Evolutionary conservation across 2,888 invertebrate genomes (phyloP).

Genomic region (Atethmia centrago): DNA sequence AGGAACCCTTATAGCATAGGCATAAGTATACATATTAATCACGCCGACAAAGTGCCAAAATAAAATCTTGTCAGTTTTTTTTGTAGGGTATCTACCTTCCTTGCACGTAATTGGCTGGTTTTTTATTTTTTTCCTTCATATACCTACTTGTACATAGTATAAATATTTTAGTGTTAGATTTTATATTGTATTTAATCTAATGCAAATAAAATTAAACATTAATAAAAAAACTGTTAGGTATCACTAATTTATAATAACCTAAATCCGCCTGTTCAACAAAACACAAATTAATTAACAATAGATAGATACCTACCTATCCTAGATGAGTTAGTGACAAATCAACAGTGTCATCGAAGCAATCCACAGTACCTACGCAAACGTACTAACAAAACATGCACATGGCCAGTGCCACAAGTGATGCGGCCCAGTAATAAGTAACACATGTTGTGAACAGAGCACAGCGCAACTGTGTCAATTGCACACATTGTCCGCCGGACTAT

Average conservation of each 20-base stretch:
- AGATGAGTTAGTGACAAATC: background rate
- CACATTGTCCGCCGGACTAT: conserved; percentile 45
- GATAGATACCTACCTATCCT: background rate
- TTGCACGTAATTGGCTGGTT: too few relatives aligned
- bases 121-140: too few relatives aligned
- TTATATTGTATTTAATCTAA: too few relatives aligned
- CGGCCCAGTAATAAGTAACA: conserved; percentile 51
- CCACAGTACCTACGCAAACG: background rate
- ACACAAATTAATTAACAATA: background rate
- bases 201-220: too few relatives aligned
- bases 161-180: too few relatives aligned
- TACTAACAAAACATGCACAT: conserved; percentile 2
- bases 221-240: too few relatives aligned
- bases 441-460: conserved; percentile 50
- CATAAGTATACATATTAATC: too few relatives aligned
- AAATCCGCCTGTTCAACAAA: background rate
- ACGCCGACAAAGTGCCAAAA: too few relatives aligned
- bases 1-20: too few relatives aligned
- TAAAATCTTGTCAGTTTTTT: too few relatives aligned
- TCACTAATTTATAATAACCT: background rate
- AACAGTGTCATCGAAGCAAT: background rate
- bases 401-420: conserved; percentile 26
- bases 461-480: conserved; percentile 57
- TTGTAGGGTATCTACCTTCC: too few relatives aligned
- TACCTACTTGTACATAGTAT: too few relatives aligned